Percentiles rank a stretch among this genome's conserved stretches.
Conservation (phyloP, 2,797 vertebrate genomes). For the Chromis chromis region DNA sequence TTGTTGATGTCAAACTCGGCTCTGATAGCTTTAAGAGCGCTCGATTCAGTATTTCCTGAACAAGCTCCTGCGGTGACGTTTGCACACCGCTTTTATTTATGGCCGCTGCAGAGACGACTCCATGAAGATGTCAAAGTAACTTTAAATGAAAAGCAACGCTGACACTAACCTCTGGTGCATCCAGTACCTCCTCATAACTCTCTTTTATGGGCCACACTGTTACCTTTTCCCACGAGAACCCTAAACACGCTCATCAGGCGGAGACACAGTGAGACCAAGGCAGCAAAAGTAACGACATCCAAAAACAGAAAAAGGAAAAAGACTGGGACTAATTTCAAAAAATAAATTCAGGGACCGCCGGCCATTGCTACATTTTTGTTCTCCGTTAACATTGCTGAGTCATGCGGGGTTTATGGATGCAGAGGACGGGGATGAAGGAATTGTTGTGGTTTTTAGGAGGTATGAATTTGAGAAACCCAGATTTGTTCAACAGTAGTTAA, state of each 20-base stretch:
- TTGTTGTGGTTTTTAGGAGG: constrained; percentile 2
- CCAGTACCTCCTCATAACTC: constrained; percentile 80
- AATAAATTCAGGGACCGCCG: constrained; percentile 2
- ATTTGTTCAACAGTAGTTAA: constrained; percentile 1
- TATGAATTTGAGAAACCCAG: constrained; percentile 1
- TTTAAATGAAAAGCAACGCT: constrained; percentile 78
- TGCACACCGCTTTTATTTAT: constrained; percentile 70
- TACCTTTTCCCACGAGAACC: constrained; percentile 80
- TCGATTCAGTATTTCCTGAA: constrained; percentile 52
- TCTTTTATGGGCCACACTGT: constrained; percentile 78
- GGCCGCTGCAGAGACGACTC: constrained; percentile 59
- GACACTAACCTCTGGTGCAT: constrained; percentile 80
- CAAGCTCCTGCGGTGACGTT: constrained; percentile 43
- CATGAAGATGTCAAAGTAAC: constrained; percentile 78
- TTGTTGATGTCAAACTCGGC: constrained; percentile 34
- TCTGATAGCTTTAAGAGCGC: constrained; percentile 24
- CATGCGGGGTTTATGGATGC: constrained; percentile 18
- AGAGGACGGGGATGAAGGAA: constrained; percentile 16
- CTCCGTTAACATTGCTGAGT: constrained; percentile 25
- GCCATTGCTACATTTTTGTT: constrained; percentile 26
- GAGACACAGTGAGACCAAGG: background rate
- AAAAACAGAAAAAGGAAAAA: constrained; percentile 11
- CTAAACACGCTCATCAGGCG: constrained; percentile 52
- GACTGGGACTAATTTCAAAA: constrained; percentile 36
- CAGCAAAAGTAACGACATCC: constrained; percentile 26